Percentiles rank a stretch among this genome's conserved stretches.
Evolutionary conservation across 2,113 vertebrate species (phyloP).

Genomic region (Lucifuga dentata): DNA sequence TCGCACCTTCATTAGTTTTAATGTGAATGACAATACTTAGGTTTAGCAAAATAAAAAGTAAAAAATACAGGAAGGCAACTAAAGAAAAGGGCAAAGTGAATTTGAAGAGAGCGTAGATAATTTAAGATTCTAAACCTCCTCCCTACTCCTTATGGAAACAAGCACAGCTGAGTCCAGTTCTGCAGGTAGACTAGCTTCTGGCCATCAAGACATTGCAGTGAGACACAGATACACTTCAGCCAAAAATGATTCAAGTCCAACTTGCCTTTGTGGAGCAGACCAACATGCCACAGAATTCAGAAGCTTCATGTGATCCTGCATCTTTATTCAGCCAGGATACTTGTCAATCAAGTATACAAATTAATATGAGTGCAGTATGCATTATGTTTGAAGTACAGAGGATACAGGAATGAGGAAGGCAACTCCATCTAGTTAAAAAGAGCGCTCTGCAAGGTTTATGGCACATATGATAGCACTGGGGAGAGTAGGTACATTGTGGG

Average conservation of each 20-base stretch:
- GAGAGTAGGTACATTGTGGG: constrained; percentile 46
- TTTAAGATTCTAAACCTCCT: constrained; percentile 6
- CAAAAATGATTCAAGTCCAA: not conserved
- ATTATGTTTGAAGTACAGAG: constrained; percentile 11
- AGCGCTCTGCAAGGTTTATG: constrained; percentile 73
- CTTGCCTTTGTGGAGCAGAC: constrained; percentile 27
- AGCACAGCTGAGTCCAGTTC: constrained; percentile 33
- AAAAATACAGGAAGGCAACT: constrained; percentile 74
- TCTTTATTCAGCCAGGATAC: constrained; percentile 48
- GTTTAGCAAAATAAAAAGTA: constrained; percentile 59
- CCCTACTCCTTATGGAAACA: constrained; percentile 32
- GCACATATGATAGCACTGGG: constrained; percentile 69
- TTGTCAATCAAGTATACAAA: not conserved
- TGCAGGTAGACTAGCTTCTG: constrained; percentile 16
- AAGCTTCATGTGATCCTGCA: constrained; percentile 17
- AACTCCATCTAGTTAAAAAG: constrained; percentile 54
- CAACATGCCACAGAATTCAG: constrained; percentile 41
- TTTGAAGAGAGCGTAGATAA: constrained; percentile 32
- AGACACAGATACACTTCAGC: not conserved
- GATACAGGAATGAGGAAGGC: constrained; percentile 51
- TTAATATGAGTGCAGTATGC: constrained; percentile 26
- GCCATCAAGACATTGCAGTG: constrained; percentile 9
- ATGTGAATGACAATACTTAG: constrained; percentile 72
- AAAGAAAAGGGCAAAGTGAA: constrained; percentile 66
- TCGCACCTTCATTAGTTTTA: constrained; percentile 40